Percentiles rank a stretch among this genome's conserved stretches.
Evolutionary conservation across 2,888 invertebrate genomes (phyloP).

Genomic region (Agonum fuliginosum): DNA sequence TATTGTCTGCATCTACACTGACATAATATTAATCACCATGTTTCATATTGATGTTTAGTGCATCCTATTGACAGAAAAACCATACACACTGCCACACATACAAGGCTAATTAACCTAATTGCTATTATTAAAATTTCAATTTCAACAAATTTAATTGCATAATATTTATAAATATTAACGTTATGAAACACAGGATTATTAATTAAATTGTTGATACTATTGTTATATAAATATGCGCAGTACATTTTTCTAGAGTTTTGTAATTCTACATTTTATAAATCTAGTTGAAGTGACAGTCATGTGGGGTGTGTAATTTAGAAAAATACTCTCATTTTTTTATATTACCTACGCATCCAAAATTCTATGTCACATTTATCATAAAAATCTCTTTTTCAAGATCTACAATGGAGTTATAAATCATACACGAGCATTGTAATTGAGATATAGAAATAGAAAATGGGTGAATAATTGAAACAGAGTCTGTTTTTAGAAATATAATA

Average conservation of each 20-base stretch:
- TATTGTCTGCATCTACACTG: not conserved
- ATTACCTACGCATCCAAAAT: conserved; percentile 17
- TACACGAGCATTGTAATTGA: not conserved
- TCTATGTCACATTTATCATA: conserved; percentile 15
- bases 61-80: not conserved
- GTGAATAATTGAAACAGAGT: too few relatives aligned
- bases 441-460: not conserved
- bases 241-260: not conserved
- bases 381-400: conserved; percentile 22
- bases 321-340: conserved; percentile 33
- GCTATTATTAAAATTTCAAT: not conserved
- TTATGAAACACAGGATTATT: not conserved
- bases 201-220: not conserved
- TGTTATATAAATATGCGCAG: too few relatives aligned
- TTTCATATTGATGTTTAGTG: not conserved
- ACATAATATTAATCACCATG: not conserved
- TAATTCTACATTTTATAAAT: not conserved
- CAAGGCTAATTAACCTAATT: not conserved
- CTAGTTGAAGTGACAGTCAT: not conserved
- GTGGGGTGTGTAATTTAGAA: conserved; percentile 17
- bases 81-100: not conserved
- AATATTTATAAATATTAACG: not conserved
- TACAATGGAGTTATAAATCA: not conserved
- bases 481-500: too few relatives aligned
- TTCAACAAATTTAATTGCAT: not conserved